phyloP scores from a whole-genome alignment of 2,888 invertebrate species.

The Eledona agricola region DNA sequence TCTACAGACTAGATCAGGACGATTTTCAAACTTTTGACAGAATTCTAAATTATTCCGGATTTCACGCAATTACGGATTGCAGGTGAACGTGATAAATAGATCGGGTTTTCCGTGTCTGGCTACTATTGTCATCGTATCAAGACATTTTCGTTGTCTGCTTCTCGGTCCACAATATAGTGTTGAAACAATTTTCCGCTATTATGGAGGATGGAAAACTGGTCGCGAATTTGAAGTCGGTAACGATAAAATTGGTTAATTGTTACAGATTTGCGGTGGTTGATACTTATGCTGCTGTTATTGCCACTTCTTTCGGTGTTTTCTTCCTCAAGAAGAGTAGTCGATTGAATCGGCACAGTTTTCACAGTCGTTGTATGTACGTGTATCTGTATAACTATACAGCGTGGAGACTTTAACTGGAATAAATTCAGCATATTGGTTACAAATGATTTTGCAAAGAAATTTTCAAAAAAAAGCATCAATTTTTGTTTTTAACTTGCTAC shows the following conservation, averaged over 20 bases:
- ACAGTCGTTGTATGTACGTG: too few species aligned
- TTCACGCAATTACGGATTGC: conserved; percentile 39
- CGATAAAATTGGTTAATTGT: conserved; percentile 25
- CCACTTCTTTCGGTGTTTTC: not conserved
- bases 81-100: conserved; percentile 39
- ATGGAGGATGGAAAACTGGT: conserved; percentile 20
- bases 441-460: too few species aligned
- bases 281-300: not conserved
- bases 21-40: conserved; percentile 15
- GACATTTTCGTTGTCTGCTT: conserved; percentile 17
- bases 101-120: conserved; percentile 31
- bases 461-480: too few species aligned
- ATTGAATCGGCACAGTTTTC: too few species aligned
- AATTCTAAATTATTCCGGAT: conserved; percentile 26
- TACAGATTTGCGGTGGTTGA: conserved; percentile 1
- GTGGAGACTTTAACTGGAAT: too few species aligned
- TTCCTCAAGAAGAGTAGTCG: too few species aligned
- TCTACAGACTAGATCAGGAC: conserved; percentile 37
- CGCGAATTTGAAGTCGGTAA: conserved; percentile 12
- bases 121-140: conserved; percentile 38
- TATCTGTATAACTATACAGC: too few species aligned
- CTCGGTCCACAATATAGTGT: conserved; percentile 31
- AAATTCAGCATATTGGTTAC: too few species aligned
- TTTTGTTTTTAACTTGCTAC: too few species aligned
- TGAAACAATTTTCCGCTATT: conserved; percentile 29